A percentile compares a stretch with the other conserved stretches of the same genome.
phyloP scores from a whole-genome alignment of 1,140 invertebrate genomes.

The Hyphantria cunea region DNA sequence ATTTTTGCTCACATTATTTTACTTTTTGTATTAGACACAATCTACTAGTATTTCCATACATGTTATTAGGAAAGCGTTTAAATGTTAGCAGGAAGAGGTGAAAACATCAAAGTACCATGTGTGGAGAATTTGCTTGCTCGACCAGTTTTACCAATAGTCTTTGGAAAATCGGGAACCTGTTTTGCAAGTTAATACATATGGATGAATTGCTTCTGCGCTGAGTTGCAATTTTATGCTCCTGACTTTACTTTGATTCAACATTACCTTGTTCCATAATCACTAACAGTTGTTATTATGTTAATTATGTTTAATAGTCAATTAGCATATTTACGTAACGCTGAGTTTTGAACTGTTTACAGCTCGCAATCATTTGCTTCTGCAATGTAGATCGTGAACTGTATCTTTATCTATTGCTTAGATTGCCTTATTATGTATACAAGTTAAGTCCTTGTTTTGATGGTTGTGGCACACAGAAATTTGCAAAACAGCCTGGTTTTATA shows the following conservation, averaged over 20 bases:
- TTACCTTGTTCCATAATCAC: too few species aligned
- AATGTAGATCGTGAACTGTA: constrained; percentile 10
- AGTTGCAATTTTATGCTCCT: not conserved
- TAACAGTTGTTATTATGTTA: too few species aligned
- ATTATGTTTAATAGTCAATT: too few species aligned
- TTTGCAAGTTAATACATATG: constrained; percentile 17
- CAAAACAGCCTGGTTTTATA: constrained; percentile 39
- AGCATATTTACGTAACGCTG: not conserved
- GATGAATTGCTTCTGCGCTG: constrained; percentile 5
- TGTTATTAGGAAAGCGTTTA: constrained; percentile 1
- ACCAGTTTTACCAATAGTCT: constrained; percentile 33
- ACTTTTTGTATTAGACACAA: too few species aligned
- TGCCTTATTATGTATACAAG: constrained; percentile 7
- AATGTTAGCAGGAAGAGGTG: constrained; percentile 7
- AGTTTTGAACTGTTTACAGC: constrained; percentile 13
- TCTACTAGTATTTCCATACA: not conserved
- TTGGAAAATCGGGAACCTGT: constrained; percentile 25
- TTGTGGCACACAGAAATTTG: constrained; percentile 8
- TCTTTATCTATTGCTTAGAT: constrained; percentile 14
- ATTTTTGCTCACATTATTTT: too few species aligned
- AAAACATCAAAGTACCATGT: constrained; percentile 12
- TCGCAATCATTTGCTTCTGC: constrained; percentile 1
- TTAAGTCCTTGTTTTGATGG: constrained; percentile 23
- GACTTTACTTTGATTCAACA: not conserved
- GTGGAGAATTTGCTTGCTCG: constrained; percentile 18